Evolutionary conservation across 2,113 vertebrate genomes (phyloP), one percentile per base, ranked within the genome.

Genomic region (Morone chrysops): DNA sequence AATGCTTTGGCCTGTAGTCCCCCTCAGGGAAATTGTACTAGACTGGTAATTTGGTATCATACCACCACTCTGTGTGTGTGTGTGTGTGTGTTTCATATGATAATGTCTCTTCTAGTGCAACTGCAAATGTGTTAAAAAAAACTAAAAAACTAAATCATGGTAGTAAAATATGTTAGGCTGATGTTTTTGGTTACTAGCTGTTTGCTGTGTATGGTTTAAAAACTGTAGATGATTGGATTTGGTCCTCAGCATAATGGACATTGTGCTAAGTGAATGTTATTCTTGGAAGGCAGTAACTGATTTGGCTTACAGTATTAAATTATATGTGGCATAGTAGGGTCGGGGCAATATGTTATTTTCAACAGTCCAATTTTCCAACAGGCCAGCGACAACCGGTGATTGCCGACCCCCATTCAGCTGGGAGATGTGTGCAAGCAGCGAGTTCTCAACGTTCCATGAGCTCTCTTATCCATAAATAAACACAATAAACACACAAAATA

Each of bases 41-140:
- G 40, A 53, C 54, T 54, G 65, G 25, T 62, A 48, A 48, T 83
- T 69, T 77, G 20, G n/a, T 62, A 43, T 85, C 57, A 51, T 16
- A 8, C 25, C 18, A 10, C 17, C 7, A 17, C 25, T 48, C 38
- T 59, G 51, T 63, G 31, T 31, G 3, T 31, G 38, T 70, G 3
- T 31, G 38, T 70, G 77, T 60, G 36, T 20, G 47, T 71, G 59
- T 41, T 11, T 63, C 8, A 53, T 54, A 38, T 66, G 16, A 18
- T 40, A 50, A 25, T 25, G 12, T 70, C 11, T 47, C 5, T 43
- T 17, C n/a, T 12, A 62, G 68, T 45, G 4, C 41, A 10, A 57
- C 51, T 59, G 66, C 45, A 50, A 18, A 71, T 63, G 45, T 18
- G 59, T 31, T 31, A 31, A 31, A 31, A 31, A 31, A 31, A 31